phyloP scores from a whole-genome alignment of 2,113 vertebrate species.

The Poecilia latipinna region DNA sequence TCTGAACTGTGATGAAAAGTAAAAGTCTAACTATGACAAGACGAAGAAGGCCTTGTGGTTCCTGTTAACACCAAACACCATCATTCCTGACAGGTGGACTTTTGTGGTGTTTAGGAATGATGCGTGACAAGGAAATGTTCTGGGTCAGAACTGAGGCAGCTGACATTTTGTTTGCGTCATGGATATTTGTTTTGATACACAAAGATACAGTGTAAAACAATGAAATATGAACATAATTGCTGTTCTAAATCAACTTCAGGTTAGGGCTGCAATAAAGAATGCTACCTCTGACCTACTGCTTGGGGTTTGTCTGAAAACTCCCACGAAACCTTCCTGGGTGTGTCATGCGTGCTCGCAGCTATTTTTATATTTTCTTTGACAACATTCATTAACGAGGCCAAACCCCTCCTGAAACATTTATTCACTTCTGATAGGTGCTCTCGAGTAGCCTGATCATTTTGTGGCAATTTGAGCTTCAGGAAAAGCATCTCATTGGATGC shows the following conservation, averaged over 20 bases:
- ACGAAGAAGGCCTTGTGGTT: no score
- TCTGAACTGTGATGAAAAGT: no score
- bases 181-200: no score
- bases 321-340: background rate
- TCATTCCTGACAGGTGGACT: no score
- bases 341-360: background rate
- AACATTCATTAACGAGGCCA: background rate
- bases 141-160: no score
- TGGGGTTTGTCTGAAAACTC: background rate
- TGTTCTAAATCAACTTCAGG: background rate
- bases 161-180: no score
- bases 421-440: background rate
- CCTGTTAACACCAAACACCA: no score
- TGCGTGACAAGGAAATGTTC: background rate
- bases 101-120: background rate
- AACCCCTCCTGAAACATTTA: background rate
- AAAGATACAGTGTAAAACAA: background rate
- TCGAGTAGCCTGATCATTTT: background rate
- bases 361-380: conserved; percentile 2
- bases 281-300: background rate
- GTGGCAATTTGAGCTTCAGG: background rate
- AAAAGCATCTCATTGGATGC: background rate
- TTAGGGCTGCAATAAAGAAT: background rate
- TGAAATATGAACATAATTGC: background rate
- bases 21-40: no score